Conservation (phyloP, 2,888 invertebrate species). For the Melangyna quadrimaculata region DNA sequence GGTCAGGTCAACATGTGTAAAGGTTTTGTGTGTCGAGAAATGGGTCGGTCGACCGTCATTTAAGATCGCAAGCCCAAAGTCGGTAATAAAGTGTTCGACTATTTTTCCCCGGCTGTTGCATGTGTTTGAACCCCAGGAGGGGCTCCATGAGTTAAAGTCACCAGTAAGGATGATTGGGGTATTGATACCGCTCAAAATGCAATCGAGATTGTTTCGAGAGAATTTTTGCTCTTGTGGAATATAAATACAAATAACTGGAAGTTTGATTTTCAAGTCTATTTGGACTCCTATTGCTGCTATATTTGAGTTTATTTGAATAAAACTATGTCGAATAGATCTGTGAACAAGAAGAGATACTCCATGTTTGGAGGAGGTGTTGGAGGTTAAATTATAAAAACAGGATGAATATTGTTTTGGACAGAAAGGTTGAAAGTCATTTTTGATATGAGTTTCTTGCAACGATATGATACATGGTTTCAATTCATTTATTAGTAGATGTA, state of each 20-base stretch:
- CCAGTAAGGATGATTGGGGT: constrained; percentile 17
- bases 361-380: constrained; percentile 35
- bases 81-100: too few species aligned
- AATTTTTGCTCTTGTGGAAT: constrained; percentile 42
- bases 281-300: constrained; percentile 31
- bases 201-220: background rate
- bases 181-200: background rate
- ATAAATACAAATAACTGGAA: constrained; percentile 26
- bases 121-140: too few species aligned
- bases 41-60: too few species aligned
- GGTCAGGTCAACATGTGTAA: constrained; percentile 23
- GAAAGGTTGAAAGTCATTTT: too few species aligned
- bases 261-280: constrained; percentile 16
- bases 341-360: constrained; percentile 50
- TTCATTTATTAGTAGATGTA: too few species aligned
- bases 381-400: constrained; percentile 40
- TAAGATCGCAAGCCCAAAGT: too few species aligned
- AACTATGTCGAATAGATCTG: constrained; percentile 43
- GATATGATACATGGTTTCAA: too few species aligned
- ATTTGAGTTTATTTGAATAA: constrained; percentile 7
- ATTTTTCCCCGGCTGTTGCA: too few species aligned
- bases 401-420: too few species aligned
- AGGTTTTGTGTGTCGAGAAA: too few species aligned
- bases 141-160: too few species aligned
- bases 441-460: too few species aligned